phyloP scores from a whole-genome alignment of 2,797 vertebrate genomes.

The Leptoclinus maculatus region DNA sequence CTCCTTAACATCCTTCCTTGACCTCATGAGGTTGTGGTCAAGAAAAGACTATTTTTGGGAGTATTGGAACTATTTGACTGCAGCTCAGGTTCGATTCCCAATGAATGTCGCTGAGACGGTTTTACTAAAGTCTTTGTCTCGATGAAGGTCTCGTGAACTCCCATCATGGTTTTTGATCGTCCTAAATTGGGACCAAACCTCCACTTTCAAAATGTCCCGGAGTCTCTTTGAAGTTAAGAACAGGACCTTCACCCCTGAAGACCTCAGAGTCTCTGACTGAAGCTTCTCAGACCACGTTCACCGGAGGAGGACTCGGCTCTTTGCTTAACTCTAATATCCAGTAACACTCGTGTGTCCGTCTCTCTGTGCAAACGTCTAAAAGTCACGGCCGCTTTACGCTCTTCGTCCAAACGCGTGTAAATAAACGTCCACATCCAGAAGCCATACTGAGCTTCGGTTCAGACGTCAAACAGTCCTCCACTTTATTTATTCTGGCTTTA shows the following conservation, averaged over 20 bases:
- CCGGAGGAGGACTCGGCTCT: too few species aligned
- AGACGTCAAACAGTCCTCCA: background rate
- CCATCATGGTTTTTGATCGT: too few species aligned
- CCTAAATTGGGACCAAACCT: too few species aligned
- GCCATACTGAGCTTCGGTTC: constrained; percentile 50
- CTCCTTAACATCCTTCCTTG: too few species aligned
- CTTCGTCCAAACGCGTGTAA: constrained; percentile 40
- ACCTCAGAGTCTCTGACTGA: too few species aligned
- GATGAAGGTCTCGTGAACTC: background rate
- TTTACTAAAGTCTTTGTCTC: background rate
- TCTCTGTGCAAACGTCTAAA: constrained; percentile 29
- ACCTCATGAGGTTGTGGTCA: background rate
- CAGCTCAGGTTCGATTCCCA: background rate
- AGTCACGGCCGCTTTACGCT: constrained; percentile 36
- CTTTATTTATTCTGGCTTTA: constrained; percentile 57
- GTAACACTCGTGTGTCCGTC: constrained; percentile 35
- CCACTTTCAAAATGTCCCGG: too few species aligned
- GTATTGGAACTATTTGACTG: background rate
- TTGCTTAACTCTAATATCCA: background rate
- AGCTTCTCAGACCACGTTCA: too few species aligned
- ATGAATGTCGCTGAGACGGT: background rate
- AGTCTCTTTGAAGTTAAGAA: background rate
- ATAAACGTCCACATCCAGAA: constrained; percentile 53
- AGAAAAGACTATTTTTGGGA: background rate
- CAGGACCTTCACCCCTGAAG: background rate